phyloP scores from a whole-genome alignment of 1,140 invertebrate genomes.

The Sitodiplosis mosellana region DNA sequence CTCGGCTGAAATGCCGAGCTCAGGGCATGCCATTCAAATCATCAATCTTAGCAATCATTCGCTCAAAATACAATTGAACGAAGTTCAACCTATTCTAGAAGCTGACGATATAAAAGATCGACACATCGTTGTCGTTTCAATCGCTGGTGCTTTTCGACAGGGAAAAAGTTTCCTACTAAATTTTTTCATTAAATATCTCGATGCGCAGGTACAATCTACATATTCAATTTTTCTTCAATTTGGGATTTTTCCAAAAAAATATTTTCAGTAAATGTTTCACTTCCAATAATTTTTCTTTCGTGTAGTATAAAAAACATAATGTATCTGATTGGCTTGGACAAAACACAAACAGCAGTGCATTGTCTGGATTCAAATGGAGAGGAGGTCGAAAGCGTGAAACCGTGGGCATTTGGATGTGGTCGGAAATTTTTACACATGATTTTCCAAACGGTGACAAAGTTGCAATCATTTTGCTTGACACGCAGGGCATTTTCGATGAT shows the following conservation, averaged over 20 bases:
- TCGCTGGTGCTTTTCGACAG: constrained; percentile 92
- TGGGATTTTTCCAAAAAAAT: no score
- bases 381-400: constrained; percentile 88
- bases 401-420: no score
- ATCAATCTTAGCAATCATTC: constrained; percentile 70
- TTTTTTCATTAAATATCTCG: constrained; percentile 82
- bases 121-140: constrained; percentile 73
- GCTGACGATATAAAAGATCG: constrained; percentile 53
- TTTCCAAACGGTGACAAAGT: no score
- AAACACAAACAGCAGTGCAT: background rate
- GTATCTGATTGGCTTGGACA: background rate
- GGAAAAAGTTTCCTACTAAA: constrained; percentile 90
- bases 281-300: no score
- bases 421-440: no score
- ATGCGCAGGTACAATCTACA: constrained; percentile 32
- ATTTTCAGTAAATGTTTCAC: no score
- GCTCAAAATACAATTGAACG: constrained; percentile 81
- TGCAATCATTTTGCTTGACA: no score
- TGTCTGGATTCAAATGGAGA: constrained; percentile 77
- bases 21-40: no score
- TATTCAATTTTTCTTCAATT: no score
- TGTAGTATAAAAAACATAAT: background rate
- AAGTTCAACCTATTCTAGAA: constrained; percentile 64
- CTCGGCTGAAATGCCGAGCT: no score
- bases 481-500: no score